These are phyloP conservation scores for Spicauda simplicius DNA, from an alignment of 2,888 invertebrate genomes.

Conservation along the genomic window DNA sequence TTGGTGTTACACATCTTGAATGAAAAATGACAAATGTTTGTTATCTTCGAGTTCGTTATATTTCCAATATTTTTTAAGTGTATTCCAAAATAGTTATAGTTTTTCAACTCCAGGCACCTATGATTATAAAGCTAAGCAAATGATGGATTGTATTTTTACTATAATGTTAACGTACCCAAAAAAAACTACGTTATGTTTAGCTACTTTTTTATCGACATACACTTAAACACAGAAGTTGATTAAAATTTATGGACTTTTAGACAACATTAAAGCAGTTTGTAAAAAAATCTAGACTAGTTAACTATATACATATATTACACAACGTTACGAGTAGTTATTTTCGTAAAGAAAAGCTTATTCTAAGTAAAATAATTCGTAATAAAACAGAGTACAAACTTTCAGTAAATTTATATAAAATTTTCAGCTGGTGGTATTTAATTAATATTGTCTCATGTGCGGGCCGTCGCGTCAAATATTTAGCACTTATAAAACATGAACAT, in stretches of 20 bases:
- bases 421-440: slow-evolving; percentile 17
- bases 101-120: no score
- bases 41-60: no score
- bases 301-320: slow-evolving; percentile 79
- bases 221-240: slow-evolving; percentile 14
- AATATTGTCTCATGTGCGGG: slow-evolving; percentile 28
- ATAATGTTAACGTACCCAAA: slow-evolving; percentile 4
- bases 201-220: slow-evolving; percentile 3
- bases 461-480: slow-evolving; percentile 18
- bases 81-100: no score
- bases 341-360: slow-evolving; percentile 30
- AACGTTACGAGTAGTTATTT: slow-evolving; percentile 43
- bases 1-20: no score
- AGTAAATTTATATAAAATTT: slow-evolving; percentile 35
- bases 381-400: slow-evolving; percentile 33
- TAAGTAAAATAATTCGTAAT: slow-evolving; percentile 31
- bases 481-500: slow-evolving; percentile 21
- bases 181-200: slow-evolving; percentile 3
- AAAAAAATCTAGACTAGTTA: slow-evolving; percentile 69
- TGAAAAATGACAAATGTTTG: no score
- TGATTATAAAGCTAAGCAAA: no score
- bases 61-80: no score
- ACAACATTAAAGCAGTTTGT: slow-evolving; percentile 61
- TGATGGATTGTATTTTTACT: no score
- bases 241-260: slow-evolving; percentile 44